These are phyloP conservation scores for Ectemnius lituratus DNA, from an alignment of 2,888 invertebrate species.

Conservation along the genomic window DNA sequence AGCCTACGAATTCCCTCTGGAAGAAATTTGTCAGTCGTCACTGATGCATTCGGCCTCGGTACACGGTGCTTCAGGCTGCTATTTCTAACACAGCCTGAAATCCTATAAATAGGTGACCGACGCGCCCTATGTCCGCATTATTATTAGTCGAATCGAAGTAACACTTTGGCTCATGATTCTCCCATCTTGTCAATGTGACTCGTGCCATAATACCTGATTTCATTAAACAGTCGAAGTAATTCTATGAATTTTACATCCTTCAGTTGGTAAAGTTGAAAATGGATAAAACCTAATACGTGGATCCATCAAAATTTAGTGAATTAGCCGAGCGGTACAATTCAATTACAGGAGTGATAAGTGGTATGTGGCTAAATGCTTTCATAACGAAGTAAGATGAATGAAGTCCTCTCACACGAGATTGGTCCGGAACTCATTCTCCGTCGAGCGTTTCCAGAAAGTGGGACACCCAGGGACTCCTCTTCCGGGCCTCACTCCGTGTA, in stretches of 20 bases:
- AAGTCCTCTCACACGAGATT: not conserved
- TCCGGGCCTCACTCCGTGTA: conserved; percentile 26
- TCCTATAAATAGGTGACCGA: conserved; percentile 10
- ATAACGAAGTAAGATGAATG: conserved; percentile 21
- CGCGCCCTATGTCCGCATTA: not conserved
- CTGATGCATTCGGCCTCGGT: not conserved
- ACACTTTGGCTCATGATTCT: no score
- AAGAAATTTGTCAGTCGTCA: conserved; percentile 8
- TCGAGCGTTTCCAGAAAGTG: conserved; percentile 21
- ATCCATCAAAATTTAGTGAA: no score
- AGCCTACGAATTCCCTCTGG: not conserved
- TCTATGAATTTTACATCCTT: no score
- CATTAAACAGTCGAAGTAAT: no score
- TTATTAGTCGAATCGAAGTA: conserved; percentile 8
- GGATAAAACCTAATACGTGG: no score
- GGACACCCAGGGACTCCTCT: conserved; percentile 19
- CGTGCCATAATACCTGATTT: no score
- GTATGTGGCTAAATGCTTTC: not conserved
- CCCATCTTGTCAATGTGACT: no score
- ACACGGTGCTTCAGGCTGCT: not conserved
- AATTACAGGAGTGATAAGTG: no score
- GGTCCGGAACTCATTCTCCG: conserved; percentile 4
- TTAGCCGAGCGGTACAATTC: no score
- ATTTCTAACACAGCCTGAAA: conserved; percentile 7
- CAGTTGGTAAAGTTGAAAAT: no score